Percentiles rank a stretch among this genome's conserved stretches.
phyloP scores from a whole-genome alignment of 1,140 invertebrate genomes.

The Trachymyrmex cornetzi region DNA sequence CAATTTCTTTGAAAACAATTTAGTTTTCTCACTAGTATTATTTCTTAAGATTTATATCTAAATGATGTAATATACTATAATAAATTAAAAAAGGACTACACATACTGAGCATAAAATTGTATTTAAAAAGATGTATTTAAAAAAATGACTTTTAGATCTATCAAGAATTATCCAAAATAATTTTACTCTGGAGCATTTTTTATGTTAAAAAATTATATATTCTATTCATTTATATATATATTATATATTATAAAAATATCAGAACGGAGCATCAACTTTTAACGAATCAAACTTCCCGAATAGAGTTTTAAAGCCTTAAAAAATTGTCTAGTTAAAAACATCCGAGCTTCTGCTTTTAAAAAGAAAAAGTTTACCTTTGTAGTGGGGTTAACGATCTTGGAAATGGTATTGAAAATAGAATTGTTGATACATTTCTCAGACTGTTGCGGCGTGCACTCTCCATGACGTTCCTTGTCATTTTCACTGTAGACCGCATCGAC shows the following conservation, averaged over 20 bases:
- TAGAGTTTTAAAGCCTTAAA: not conserved
- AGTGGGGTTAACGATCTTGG: conserved; percentile 84
- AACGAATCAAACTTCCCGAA: not conserved
- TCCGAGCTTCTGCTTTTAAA: too few species aligned
- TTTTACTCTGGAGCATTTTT: not conserved
- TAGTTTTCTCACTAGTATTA: not conserved
- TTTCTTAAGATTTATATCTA: not conserved
- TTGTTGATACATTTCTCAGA: conserved; percentile 79
- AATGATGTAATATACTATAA: not conserved
- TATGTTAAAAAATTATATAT: not conserved
- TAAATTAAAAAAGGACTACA: not conserved
- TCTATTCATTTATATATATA: not conserved
- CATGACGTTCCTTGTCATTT: conserved; percentile 73
- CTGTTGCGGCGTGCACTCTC: conserved; percentile 79
- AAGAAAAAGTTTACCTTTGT: conserved; percentile 78
- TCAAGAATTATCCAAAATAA: not conserved
- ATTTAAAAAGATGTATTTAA: not conserved
- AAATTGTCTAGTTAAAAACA: too few species aligned
- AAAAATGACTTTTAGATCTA: not conserved
- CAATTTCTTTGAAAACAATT: not conserved
- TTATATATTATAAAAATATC: not conserved
- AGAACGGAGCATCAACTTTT: not conserved
- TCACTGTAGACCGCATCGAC: conserved; percentile 61
- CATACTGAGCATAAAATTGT: not conserved
- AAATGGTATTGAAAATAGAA: conserved; percentile 86